phyloP scores from a whole-genome alignment of 37 sponge, comb jelly and placozoan species.

The Halisarca cf. caerulea region DNA sequence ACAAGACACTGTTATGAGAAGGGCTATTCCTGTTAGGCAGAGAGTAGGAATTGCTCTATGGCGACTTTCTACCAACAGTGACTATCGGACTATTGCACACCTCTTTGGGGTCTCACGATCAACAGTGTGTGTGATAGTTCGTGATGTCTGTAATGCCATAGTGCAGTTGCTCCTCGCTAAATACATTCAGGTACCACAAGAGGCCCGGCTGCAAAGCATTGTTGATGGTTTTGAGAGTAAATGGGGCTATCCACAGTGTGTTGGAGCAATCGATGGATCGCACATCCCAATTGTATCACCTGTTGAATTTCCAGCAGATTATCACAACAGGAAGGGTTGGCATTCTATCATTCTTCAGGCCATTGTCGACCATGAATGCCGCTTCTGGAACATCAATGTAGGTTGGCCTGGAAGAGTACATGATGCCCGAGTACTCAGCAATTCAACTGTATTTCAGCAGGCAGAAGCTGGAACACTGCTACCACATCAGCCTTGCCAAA shows the following conservation, averaged over 20 bases:
- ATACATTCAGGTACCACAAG: neutral
- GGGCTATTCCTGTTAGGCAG: neutral
- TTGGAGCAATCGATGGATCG: conserved; percentile 44
- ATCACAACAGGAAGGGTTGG: conserved; percentile 28
- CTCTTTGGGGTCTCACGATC: conserved; percentile 16
- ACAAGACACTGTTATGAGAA: neutral
- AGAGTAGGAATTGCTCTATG: conserved; percentile 16
- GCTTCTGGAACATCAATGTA: neutral
- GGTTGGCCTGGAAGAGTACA: conserved; percentile 37
- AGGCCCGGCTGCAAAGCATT: neutral
- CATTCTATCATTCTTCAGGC: conserved; percentile 41
- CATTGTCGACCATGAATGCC: conserved; percentile 1
- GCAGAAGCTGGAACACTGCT: conserved; percentile 7
- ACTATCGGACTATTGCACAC: conserved; percentile 21
- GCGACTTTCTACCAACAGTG: neutral
- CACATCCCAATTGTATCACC: conserved; percentile 40
- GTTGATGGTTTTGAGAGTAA: conserved; percentile 16
- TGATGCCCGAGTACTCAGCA: conserved; percentile 37
- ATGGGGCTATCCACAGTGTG: conserved; percentile 38
- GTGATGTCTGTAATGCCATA: conserved; percentile 2
- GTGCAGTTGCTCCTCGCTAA: neutral
- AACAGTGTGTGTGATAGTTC: conserved; percentile 19
- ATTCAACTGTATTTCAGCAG: conserved; percentile 33
- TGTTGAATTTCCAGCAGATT: conserved; percentile 27
- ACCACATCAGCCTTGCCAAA: no score